These are phyloP conservation scores for Colletes collaris DNA, from an alignment of 2,888 invertebrate genomes.

Conservation along the genomic window DNA sequence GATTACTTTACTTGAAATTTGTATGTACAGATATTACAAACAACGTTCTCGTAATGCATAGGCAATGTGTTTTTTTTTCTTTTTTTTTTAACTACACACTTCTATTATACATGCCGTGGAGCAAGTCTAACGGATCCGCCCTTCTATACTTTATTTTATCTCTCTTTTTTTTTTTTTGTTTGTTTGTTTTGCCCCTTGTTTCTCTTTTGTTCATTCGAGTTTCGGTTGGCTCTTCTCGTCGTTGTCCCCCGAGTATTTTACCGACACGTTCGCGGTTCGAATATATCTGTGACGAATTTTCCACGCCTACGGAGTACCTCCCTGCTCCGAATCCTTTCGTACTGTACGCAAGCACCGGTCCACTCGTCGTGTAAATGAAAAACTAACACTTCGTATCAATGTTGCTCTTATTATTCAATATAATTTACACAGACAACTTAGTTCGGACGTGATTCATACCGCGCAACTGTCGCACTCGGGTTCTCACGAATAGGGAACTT, in stretches of 20 bases:
- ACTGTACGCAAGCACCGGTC: constrained; percentile 37
- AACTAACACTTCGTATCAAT: constrained; percentile 63
- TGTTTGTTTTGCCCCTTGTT: background rate
- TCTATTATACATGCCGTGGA: constrained; percentile 68
- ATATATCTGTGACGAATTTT: no score
- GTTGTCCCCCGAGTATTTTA: no score
- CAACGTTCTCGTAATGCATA: constrained; percentile 72
- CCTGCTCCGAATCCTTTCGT: background rate
- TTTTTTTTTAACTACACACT: constrained; percentile 59
- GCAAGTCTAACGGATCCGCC: constrained; percentile 59
- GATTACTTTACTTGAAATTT: constrained; percentile 80
- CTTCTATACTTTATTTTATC: background rate
- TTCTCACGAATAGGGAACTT: constrained; percentile 68
- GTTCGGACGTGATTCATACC: constrained; percentile 61
- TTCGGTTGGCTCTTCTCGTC: constrained; percentile 7
- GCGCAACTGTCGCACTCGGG: constrained; percentile 67
- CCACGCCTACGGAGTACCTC: background rate
- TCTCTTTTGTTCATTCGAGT: constrained; percentile 18
- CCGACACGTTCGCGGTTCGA: background rate
- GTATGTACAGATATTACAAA: constrained; percentile 82
- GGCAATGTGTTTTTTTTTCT: constrained; percentile 66
- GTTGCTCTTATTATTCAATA: constrained; percentile 65
- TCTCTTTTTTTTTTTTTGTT: constrained; percentile 9
- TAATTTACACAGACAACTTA: constrained; percentile 73
- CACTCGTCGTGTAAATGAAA: constrained; percentile 42